Base-by-base conservation (phyloP, 2,888 invertebrate genomes). In the Nemotelus pantherinus region DNA sequence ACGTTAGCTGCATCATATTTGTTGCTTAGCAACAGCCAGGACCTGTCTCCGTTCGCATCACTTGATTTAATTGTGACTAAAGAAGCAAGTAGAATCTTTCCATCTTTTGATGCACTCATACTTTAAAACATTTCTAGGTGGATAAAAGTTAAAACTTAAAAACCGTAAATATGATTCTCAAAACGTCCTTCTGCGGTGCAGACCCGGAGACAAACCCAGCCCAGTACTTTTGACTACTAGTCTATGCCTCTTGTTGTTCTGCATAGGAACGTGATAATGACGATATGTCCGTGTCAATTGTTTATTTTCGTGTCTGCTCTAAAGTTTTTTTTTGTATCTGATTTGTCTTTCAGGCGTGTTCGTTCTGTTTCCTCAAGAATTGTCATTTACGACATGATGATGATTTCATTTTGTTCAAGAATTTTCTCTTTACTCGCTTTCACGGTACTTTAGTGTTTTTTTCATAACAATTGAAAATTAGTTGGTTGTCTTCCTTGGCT, bases 231-330 rank as follows among this genome's bases (percentile, higher is more conserved):
- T 25, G 25, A 25, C 25, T 25, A 25, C 25, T 25, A 25, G 25
- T 25, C 25, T 25, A 25, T 25, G 25, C 2, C 43, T 63, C 41
- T 55, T 53, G 55, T 39, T 25, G 25, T 25, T 25, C 10, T 43
- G 50, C 43, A 57, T 58, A 58, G 63, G 53, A 63, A 74, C 74
- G 74, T 74, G 74, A 74, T 77, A 76, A 77, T 65, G 77, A 78
- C 65, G 76, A 76, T 76, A 77, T 78, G 78, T 78, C 76, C 78
- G 78, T 78, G 78, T 72, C 78, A 78, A 78, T 78, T 78, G 78
- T 78, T 72, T 39, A 60, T 67, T 57, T 76, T 76, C 78, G 76
- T 71, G 78, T 70, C 72, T 77, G 68, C 25, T 25, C 25, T 25
- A 25, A 25, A 25, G 25, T 75, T 75, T 74, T 70, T 67, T 76